A percentile compares a stretch with the other conserved stretches of the same genome.
Conservation (phyloP, 2,888 invertebrate species). For the Sialis fuliginosa region DNA sequence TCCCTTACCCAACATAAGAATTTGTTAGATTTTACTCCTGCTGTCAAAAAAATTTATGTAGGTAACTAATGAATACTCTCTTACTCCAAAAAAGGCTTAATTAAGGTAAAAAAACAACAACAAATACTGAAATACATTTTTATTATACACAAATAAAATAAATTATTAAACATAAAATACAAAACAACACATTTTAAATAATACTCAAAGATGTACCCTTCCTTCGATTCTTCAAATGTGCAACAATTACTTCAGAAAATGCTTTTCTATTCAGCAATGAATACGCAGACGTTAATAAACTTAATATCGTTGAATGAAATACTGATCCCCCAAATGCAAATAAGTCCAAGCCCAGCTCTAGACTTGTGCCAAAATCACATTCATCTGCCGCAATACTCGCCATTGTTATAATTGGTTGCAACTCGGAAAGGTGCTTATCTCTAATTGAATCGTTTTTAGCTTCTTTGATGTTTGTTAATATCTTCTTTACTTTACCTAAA, state of each 20-base stretch:
- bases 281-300: slow-evolving; percentile 57
- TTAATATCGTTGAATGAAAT: slow-evolving; percentile 45
- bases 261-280: slow-evolving; percentile 50
- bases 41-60: too few relatives aligned
- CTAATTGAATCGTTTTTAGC: slow-evolving; percentile 38
- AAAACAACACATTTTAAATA: slow-evolving; percentile 8
- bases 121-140: too few relatives aligned
- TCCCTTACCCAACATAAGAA: too few relatives aligned
- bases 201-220: slow-evolving; percentile 35
- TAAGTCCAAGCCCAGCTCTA: slow-evolving; percentile 76
- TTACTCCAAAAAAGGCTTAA: too few relatives aligned
- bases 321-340: slow-evolving; percentile 56
- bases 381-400: slow-evolving; percentile 87
- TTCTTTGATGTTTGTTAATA: slow-evolving; percentile 46
- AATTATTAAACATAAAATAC: background rate
- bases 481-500: slow-evolving; percentile 46
- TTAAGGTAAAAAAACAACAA: too few relatives aligned
- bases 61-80: too few relatives aligned
- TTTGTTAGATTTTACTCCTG: too few relatives aligned
- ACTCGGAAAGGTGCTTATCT: slow-evolving; percentile 39
- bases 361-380: slow-evolving; percentile 82
- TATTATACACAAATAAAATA: background rate
- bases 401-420: slow-evolving; percentile 68
- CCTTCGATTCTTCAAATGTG: slow-evolving; percentile 54
- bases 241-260: slow-evolving; percentile 55